Evolutionary conservation across 1,140 invertebrate genomes (phyloP), one percentile per base, ranked within the genome.

Genomic region (Stratiolaelaps scimitus): DNA sequence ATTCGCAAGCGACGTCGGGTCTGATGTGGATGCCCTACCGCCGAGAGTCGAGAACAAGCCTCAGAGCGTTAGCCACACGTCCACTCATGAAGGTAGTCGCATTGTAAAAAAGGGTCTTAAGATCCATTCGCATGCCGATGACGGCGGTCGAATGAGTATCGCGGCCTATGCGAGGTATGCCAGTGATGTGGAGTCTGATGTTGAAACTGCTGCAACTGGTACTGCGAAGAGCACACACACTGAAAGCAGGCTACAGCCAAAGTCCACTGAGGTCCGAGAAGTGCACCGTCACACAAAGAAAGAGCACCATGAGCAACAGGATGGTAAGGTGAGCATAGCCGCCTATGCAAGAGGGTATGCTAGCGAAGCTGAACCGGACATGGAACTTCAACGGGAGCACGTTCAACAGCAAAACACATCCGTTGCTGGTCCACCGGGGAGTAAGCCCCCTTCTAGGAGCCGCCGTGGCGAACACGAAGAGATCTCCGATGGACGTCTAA

Each of bases 111-210:
- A 48, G 34, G 5, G 4, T 6, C 10, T 6, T 40, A 6, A 10
- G 4, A 4, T 6, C 5, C 53, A 60, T 23, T n/a, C n/a, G n/a
- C n/a, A n/a, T n/a, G n/a, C n/a, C n/a, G 53, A 60, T 1, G 15
- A 1, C 1, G 4, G 2, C 6, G 34, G 23, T 26, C 26, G 23
- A 20, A 60, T 60, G 53, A 60, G 53, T 10, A 60, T 60, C 1
- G 53, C 53, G 15, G 53, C 53, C 4, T 60, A 60, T 23, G 53
- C 53, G 17, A 26, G 53, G 4, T 60, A 60, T 23, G 53, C 53
- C 15, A 60, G 53, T 10, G 53, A 60, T 20, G 53, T 60, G 23
- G 53, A 60, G 23, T 60, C 53, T 15, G 53, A 60, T 29, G 34
- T 15, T 20, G 53, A 60, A 15, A 15, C 53, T 60, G 7, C 47